These are phyloP conservation scores for Ruditapes philippinarum DNA, from an alignment of 1,140 invertebrate species.

Conservation along the genomic window DNA sequence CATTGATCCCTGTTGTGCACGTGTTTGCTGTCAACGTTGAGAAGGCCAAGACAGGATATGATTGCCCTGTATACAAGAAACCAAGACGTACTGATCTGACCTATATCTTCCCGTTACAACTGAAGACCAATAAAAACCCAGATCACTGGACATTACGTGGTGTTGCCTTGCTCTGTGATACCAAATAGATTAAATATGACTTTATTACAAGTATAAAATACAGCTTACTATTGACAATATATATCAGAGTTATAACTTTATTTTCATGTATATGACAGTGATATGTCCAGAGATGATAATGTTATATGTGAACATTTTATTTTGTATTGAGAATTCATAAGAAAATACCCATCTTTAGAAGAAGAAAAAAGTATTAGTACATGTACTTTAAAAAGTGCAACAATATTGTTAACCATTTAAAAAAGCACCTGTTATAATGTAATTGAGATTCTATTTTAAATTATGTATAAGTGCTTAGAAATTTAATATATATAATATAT, in stretches of 20 bases:
- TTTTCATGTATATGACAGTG: no score
- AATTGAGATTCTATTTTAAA: not conserved
- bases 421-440: not conserved
- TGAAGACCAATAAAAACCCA: constrained; percentile 89
- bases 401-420: no score
- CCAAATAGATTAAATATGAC: constrained; percentile 90
- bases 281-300: no score
- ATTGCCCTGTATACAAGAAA: constrained; percentile 99
- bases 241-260: no score
- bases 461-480: not conserved
- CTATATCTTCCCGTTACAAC: constrained; percentile 98
- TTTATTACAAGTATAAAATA: not conserved
- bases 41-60: constrained; percentile 94
- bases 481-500: not conserved
- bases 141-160: constrained; percentile 92
- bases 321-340: no score
- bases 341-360: no score
- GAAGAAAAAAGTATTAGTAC: no score
- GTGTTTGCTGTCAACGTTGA: constrained; percentile 97
- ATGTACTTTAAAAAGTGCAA: no score
- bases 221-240: no score
- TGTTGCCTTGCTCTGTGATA: constrained; percentile 97
- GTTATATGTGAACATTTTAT: no score
- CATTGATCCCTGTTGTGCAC: constrained; percentile 89
- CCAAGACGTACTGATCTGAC: constrained; percentile 97